Percentiles rank a stretch among this genome's conserved stretches.
These are phyloP conservation scores for Bombyx mandarina DNA, from an alignment of 1,140 invertebrate species.

Conservation along the genomic window DNA sequence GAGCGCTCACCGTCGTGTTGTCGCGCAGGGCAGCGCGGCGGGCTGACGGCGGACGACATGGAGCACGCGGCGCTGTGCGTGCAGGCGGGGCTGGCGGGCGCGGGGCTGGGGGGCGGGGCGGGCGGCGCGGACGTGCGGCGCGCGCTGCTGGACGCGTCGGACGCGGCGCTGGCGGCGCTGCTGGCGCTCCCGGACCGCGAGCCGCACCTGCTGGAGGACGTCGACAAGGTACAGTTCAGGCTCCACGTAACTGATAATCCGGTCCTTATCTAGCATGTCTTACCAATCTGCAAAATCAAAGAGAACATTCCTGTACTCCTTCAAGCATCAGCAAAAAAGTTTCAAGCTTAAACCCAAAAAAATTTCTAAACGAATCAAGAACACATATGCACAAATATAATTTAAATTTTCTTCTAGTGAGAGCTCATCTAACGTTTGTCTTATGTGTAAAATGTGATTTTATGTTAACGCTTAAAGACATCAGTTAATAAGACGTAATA, in stretches of 20 bases:
- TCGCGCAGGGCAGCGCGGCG: constrained; percentile 11
- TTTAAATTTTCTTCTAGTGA: too few relatives aligned
- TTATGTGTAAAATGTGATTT: too few relatives aligned
- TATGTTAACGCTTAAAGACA: too few relatives aligned
- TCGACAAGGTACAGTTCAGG: constrained; percentile 14
- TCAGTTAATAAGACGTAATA: not conserved
- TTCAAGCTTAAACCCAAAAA: not conserved
- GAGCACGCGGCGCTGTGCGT: constrained; percentile 92
- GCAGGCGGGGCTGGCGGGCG: constrained; percentile 72
- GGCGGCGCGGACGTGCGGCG: constrained; percentile 78
- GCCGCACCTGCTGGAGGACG: constrained; percentile 22
- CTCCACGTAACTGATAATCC: not conserved
- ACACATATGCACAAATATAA: too few relatives aligned
- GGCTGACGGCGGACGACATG: constrained; percentile 95
- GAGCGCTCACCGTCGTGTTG: not conserved
- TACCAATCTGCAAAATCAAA: not conserved
- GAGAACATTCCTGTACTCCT: not conserved
- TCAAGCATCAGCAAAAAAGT: not conserved
- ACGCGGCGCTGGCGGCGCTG: constrained; percentile 88
- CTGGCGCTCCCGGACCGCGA: constrained; percentile 64
- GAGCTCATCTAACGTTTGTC: too few relatives aligned
- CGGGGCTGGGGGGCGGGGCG: constrained; percentile 75
- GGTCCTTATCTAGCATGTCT: too few relatives aligned
- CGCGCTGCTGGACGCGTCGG: constrained; percentile 86
- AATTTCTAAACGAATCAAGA: not conserved